Evolutionary conservation across 2,113 vertebrate species (phyloP).

Genomic region (Aldabrachelys gigantea): DNA sequence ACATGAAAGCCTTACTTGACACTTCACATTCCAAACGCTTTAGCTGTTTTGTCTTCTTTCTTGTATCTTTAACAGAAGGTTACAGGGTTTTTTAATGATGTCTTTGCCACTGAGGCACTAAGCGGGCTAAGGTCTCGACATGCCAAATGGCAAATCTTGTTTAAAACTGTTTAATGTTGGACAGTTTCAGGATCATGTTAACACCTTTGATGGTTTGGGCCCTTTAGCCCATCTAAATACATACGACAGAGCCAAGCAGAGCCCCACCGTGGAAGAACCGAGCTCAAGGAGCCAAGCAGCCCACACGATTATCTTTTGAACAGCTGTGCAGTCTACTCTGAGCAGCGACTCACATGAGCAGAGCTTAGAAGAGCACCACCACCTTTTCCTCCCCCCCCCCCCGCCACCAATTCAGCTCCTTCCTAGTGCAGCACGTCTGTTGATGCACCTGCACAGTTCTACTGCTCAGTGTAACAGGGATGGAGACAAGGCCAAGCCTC

Average conservation of each 20-base stretch:
- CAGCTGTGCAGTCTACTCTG: neutral
- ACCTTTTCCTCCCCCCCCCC: neutral
- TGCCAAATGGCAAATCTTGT: too few relatives aligned
- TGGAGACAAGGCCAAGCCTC: neutral
- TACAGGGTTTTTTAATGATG: too few relatives aligned
- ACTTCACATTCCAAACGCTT: too few relatives aligned
- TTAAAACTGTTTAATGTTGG: too few relatives aligned
- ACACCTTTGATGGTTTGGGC: too few relatives aligned
- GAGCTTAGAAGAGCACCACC: neutral
- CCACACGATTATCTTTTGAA: neutral
- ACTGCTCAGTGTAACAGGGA: neutral
- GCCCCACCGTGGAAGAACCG: neutral
- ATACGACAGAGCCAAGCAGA: neutral
- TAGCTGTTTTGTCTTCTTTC: too few relatives aligned
- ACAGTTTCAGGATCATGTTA: too few relatives aligned
- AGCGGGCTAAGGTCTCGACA: too few relatives aligned
- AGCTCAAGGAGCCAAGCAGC: fast-evolving
- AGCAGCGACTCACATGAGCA: neutral
- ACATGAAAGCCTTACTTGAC: too few relatives aligned
- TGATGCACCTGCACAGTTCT: neutral
- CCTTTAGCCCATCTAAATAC: too few relatives aligned
- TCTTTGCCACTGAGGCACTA: too few relatives aligned
- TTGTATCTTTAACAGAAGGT: too few relatives aligned
- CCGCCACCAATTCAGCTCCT: neutral
- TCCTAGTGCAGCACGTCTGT: fast-evolving